Evolutionary conservation across 2,113 vertebrate genomes (phyloP), one percentile per base, ranked within the genome.

Genomic region (Macrotus californicus): DNA sequence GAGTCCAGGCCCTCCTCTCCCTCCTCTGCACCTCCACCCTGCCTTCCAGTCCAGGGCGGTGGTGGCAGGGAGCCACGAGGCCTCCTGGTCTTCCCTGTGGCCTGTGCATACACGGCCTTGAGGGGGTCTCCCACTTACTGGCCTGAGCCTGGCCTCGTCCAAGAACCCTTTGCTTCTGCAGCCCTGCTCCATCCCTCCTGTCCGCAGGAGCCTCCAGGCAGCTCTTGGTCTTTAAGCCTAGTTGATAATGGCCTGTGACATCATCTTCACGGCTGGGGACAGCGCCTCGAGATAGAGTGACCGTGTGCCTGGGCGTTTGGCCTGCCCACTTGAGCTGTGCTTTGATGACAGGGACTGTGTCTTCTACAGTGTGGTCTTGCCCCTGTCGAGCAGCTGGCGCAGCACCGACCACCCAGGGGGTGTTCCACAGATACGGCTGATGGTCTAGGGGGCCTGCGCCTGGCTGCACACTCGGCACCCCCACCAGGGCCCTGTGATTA

Each of bases 171-270:
- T 19, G 21, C 8, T 7, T 7, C 46, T 31, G 31, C 16, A 46
- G 18, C 29, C 56, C 77, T 15, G 18, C 21, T 56, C 34, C 11
- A 0, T 14, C 67, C 29, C 61, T 79, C 16, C 39, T 48, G 36
- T 43, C 16, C 56, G 73, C 54, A 31, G 16, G 5, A 64, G 5
- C 7, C 12, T 15, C 22, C 46, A 15, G 15, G 36, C 18, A 22
- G 29, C 0, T 48, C 43, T 82, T 75, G 21, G 8, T 43, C 69
- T 72, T 56, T 1, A n/a, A 50, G 43, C 21, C 84, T 36, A 86
- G 24, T 18, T 43, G 56, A 5, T 34, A 2, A 9, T 0, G 1
- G 43, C 34, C 69, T 61, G 11, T 61, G 73, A 29, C 19, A 2
- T n/a, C 14, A 50, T 36, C 56, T 64, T 56, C 43, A 4, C 15